These are phyloP conservation scores for Morone chrysops DNA, from an alignment of 2,113 vertebrate species.

Conservation along the genomic window DNA sequence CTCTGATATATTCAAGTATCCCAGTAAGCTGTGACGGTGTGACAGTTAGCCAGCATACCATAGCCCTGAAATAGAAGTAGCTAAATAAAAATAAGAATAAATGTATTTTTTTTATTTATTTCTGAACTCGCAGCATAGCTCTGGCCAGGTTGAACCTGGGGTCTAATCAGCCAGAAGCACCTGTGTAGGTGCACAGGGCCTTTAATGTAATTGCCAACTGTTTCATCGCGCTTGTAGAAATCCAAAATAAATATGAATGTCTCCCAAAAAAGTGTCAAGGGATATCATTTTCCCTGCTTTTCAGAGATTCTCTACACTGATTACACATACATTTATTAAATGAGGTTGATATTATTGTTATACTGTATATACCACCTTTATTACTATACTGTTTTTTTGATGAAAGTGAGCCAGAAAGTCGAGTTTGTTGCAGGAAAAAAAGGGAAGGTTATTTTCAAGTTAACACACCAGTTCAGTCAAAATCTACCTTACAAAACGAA, in stretches of 20 bases:
- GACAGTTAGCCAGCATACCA: neutral
- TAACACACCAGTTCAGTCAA: too few relatives aligned
- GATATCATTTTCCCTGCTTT: neutral
- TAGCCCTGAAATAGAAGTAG: neutral
- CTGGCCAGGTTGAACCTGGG: neutral
- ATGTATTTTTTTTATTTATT: too few relatives aligned
- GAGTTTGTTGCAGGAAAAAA: too few relatives aligned
- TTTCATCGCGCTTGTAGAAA: neutral
- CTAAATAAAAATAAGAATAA: neutral
- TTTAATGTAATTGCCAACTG: neutral
- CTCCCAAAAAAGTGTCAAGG: too few relatives aligned
- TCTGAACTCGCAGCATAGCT: too few relatives aligned
- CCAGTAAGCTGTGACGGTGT: neutral
- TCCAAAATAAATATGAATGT: too few relatives aligned
- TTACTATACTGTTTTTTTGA: neutral
- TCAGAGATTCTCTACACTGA: neutral
- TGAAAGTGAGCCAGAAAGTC: too few relatives aligned
- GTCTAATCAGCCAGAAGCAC: slow-evolving; percentile 11
- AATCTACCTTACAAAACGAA: too few relatives aligned
- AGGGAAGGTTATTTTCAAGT: too few relatives aligned
- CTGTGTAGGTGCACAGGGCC: neutral
- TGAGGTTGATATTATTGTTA: neutral
- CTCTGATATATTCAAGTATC: neutral
- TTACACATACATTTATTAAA: neutral
- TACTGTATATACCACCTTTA: neutral